Conservation (phyloP, 2,113 vertebrate species). For the Salvator merianae region DNA sequence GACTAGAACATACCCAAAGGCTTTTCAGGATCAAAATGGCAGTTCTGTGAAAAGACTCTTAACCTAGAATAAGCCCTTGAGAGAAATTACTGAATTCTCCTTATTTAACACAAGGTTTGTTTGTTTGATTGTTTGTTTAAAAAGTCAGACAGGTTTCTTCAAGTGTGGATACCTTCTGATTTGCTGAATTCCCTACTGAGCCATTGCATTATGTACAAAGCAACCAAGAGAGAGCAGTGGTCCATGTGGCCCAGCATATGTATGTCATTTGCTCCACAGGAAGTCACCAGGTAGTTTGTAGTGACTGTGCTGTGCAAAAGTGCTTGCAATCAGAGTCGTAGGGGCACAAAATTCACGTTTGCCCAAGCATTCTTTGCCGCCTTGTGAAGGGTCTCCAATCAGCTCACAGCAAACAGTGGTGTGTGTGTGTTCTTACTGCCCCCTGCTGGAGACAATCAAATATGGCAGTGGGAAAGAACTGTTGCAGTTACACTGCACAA, state of each 20-base stretch:
- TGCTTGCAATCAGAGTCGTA: not conserved
- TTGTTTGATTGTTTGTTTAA: too few species aligned
- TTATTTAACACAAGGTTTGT: not conserved
- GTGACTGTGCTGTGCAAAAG: not conserved
- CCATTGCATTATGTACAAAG: not conserved
- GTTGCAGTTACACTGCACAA: not conserved
- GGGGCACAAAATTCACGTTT: not conserved
- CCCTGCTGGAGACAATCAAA: slow-evolving; percentile 1
- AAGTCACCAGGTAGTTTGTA: not conserved
- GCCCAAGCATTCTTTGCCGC: not conserved
- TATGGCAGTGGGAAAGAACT: not conserved
- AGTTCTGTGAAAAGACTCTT: not conserved
- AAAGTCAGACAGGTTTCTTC: not conserved
- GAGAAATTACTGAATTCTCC: not conserved
- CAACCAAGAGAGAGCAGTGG: not conserved
- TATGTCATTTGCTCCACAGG: not conserved
- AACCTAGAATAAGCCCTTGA: too few species aligned
- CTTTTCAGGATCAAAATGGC: not conserved
- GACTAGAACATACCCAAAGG: not conserved
- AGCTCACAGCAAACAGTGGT: too few species aligned
- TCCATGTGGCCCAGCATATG: not conserved
- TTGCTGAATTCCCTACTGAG: too few species aligned
- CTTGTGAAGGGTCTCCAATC: not conserved
- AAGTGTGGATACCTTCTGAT: too few species aligned
- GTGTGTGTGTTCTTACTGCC: not conserved